phyloP scores from a whole-genome alignment of 2,888 invertebrate genomes.

The Galerucella calmariensis region DNA sequence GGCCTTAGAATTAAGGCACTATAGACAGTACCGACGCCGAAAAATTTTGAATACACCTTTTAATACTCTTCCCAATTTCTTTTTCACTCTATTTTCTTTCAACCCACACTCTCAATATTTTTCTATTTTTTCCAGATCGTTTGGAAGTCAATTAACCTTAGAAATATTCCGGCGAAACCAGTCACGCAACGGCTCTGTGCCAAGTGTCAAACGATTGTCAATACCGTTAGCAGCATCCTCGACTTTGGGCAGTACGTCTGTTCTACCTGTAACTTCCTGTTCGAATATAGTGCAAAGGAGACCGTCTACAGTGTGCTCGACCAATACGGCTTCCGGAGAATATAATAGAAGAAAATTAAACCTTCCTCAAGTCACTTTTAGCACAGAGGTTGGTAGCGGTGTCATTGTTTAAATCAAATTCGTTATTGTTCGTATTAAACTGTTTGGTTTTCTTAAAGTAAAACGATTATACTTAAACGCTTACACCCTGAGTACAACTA shows the following conservation, averaged over 20 bases:
- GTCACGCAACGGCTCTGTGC: constrained; percentile 63
- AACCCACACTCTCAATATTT: not conserved
- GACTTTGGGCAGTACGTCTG: constrained; percentile 65
- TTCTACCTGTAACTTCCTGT: constrained; percentile 43
- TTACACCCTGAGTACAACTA: no score
- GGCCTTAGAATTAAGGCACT: no score
- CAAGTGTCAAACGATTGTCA: constrained; percentile 51
- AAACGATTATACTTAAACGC: not conserved
- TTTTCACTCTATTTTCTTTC: no score
- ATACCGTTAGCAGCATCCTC: constrained; percentile 50
- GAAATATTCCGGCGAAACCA: constrained; percentile 77
- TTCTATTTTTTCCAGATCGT: constrained; percentile 68
- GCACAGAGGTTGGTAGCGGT: constrained; percentile 91
- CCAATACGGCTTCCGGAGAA: constrained; percentile 68
- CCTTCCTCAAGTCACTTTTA: constrained; percentile 86
- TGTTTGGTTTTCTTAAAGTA: no score
- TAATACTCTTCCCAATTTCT: no score
- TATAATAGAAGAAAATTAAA: constrained; percentile 73
- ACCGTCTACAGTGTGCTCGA: constrained; percentile 79
- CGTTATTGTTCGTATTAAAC: not conserved
- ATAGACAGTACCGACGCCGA: no score
- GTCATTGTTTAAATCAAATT: constrained; percentile 74
- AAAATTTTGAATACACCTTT: no score
- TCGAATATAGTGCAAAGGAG: constrained; percentile 60
- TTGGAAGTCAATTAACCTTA: constrained; percentile 75